Evolutionary conservation across 2,888 invertebrate species (phyloP), one percentile per base, ranked within the genome.

Genomic region (Ephialtes manifestator): DNA sequence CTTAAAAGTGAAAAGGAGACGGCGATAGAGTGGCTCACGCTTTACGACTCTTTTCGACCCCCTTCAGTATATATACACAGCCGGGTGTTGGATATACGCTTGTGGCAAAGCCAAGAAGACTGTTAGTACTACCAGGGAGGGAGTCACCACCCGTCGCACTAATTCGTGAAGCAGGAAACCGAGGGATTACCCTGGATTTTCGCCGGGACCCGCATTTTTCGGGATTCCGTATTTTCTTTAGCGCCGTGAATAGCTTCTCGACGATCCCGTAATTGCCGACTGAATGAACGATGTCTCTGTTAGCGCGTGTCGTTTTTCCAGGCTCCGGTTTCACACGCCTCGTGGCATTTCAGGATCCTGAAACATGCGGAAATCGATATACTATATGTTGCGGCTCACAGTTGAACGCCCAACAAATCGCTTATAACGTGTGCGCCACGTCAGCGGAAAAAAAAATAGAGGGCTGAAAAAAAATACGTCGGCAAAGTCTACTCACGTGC

Each of bases 121-220:
- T 68, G n/a, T 63, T 63, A n/a, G 63, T 35, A 63, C 46, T 10
- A 11, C 35, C 48, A 28, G 31, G 70, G 53, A 53, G 35, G 75
- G 58, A 75, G 68, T 39, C 20, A 28, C 71, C 7, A 60, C 20
- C 48, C 48, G 63, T 31, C 11, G 78, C 35, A 74, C 81, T 81
- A 84, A 84, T 81, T 81, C 78, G 84, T 63, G 74, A 84, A 74
- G 71, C 58, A 74, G n/a, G 15, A 55, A 74, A 84, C 76, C 60
- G 31, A 48, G 35, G 77, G 77, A 84, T 84, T 84, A 84, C 39
- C 63, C 74, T 31, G 68, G 81, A 84, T 84, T 84, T 84, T 74
- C 74, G 8, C 18, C 20, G 51, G 76, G 51, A n/a, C 67, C 68
- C 48, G 67, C 63, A 76, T 78, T 51, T 84, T 77, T 58, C 48